Percentiles rank a stretch among this genome's conserved stretches.
Evolutionary conservation across 1,140 invertebrate species (phyloP).

Genomic region (Halictus rubicundus): DNA sequence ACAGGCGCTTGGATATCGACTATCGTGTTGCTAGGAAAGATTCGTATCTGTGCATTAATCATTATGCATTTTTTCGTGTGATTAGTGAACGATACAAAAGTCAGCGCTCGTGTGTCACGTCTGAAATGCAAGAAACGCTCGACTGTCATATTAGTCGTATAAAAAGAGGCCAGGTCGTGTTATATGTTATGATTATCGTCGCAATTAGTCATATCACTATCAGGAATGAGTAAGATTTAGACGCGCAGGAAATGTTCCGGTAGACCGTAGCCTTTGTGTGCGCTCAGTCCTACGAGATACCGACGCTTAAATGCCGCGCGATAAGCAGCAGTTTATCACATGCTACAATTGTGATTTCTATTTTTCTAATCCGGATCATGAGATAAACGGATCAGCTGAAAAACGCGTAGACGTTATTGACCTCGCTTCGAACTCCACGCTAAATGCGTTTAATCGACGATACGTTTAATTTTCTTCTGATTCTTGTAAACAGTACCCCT

Average conservation of each 20-base stretch:
- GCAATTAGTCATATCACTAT: constrained; percentile 58
- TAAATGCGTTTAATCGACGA: background rate
- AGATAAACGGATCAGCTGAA: background rate
- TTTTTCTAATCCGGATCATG: constrained; percentile 27
- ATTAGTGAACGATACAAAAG: background rate
- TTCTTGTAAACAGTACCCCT: background rate
- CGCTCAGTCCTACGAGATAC: constrained; percentile 30
- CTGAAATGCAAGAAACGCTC: background rate
- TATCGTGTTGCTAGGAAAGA: too few species aligned
- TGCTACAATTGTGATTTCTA: constrained; percentile 37
- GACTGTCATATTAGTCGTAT: background rate
- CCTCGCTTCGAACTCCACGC: background rate
- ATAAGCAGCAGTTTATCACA: constrained; percentile 47
- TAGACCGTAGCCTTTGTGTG: constrained; percentile 25
- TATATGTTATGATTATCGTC: constrained; percentile 32
- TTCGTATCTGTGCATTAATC: too few species aligned
- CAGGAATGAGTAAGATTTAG: constrained; percentile 59
- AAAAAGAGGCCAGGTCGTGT: constrained; percentile 1
- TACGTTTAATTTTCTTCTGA: background rate
- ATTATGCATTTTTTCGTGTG: background rate
- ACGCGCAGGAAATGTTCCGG: constrained; percentile 40
- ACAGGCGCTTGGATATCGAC: too few species aligned
- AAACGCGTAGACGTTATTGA: background rate
- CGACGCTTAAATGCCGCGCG: constrained; percentile 27
- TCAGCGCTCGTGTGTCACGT: background rate